These are phyloP conservation scores for Echinops telfairi DNA, from an alignment of 2,113 vertebrate species.

Conservation along the genomic window DNA sequence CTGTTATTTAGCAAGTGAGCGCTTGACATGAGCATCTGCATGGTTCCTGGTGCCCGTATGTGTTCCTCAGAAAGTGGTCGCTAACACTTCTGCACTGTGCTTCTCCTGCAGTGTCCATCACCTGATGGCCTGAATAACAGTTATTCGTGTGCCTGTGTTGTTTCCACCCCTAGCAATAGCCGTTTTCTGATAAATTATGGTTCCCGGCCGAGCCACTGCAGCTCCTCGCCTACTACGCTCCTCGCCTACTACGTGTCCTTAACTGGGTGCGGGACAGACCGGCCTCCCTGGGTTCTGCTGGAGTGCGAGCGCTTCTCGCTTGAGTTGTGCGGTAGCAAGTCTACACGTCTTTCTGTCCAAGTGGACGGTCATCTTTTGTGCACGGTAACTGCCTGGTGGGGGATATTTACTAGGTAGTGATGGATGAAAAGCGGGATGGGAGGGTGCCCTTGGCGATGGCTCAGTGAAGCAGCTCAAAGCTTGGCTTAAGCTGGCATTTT, in stretches of 20 bases:
- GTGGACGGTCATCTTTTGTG: constrained; percentile 11
- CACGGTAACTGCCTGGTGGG: neutral
- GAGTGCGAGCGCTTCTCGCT: constrained; percentile 22
- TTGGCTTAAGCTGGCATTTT: constrained; percentile 44
- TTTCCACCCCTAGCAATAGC: constrained; percentile 37
- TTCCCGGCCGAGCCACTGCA: neutral
- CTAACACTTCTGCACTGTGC: neutral
- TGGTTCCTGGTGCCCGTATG: neutral
- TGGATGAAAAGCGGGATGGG: neutral
- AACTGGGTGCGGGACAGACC: neutral
- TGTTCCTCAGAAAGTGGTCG: neutral
- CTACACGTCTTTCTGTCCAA: constrained; percentile 1
- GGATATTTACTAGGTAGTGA: neutral
- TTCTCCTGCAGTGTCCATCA: neutral
- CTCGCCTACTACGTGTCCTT: neutral
- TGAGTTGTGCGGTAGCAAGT: neutral
- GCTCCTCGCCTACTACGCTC: neutral
- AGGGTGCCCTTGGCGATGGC: neutral
- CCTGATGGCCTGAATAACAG: constrained; percentile 8
- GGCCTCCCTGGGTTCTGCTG: neutral
- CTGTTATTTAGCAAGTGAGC: neutral
- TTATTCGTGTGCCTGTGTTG: constrained; percentile 7
- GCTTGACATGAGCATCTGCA: neutral
- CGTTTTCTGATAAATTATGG: constrained; percentile 34
- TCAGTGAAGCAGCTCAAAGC: constrained; percentile 22